phyloP scores from a whole-genome alignment of 1,140 invertebrate genomes.

The Monochamus saltuarius region DNA sequence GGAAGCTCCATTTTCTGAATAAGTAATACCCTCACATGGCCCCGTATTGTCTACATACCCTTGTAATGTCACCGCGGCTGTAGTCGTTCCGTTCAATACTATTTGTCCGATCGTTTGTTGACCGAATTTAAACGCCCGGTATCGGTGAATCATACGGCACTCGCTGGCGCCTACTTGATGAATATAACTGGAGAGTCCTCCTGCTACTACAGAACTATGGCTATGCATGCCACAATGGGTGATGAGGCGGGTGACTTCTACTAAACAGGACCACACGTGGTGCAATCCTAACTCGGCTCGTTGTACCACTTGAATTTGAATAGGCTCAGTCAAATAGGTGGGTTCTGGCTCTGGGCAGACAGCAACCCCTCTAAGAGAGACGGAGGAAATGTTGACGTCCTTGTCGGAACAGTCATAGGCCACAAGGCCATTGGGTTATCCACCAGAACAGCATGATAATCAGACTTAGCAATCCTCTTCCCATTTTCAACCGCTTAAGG shows the following conservation, averaged over 20 bases:
- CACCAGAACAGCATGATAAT: neutral
- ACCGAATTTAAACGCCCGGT: constrained; percentile 9
- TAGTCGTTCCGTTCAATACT: constrained; percentile 7
- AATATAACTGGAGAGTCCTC: constrained; percentile 1
- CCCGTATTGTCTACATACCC: constrained; percentile 4
- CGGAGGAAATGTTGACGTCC: neutral
- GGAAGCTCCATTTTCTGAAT: constrained; percentile 8
- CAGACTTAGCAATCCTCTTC: neutral
- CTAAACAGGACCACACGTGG: constrained; percentile 19
- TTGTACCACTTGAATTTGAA: neutral
- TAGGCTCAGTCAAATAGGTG: neutral
- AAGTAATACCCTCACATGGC: constrained; percentile 10
- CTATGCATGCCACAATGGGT: constrained; percentile 24
- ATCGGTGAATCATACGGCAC: constrained; percentile 9
- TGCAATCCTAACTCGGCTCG: neutral
- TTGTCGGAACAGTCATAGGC: constrained; percentile 1
- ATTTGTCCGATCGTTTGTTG: neutral
- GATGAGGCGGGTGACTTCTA: constrained; percentile 21
- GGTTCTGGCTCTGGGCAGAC: neutral
- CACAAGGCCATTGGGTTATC: neutral
- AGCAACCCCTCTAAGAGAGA: neutral
- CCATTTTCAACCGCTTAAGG: neutral
- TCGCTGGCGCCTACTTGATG: constrained; percentile 6
- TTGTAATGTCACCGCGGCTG: constrained; percentile 6
- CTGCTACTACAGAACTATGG: constrained; percentile 11